Conservation (phyloP, 2,888 invertebrate species). For the Macrosiphum euphorbiae region DNA sequence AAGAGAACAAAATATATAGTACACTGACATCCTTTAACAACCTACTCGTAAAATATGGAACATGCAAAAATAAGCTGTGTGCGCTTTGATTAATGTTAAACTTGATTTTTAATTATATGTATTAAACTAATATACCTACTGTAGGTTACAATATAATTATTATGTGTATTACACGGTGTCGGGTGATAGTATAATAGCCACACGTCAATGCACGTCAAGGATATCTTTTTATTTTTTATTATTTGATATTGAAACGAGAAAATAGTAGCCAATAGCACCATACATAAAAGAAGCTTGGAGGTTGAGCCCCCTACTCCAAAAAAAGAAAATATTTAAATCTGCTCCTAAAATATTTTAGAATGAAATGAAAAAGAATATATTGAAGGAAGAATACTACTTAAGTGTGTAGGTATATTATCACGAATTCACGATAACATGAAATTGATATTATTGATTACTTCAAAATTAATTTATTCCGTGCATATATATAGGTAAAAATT, state of each 20-base stretch:
- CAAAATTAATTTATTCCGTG: background rate
- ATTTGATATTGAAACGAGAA: background rate
- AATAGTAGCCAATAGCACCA: too few relatives aligned
- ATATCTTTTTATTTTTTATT: background rate
- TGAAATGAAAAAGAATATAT: too few relatives aligned
- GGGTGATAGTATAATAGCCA: background rate
- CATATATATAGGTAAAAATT: background rate
- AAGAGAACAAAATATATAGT: background rate
- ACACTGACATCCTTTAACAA: background rate
- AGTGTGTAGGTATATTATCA: background rate
- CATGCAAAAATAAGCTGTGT: background rate
- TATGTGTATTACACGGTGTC: background rate
- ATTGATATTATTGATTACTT: background rate
- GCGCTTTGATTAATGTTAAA: background rate
- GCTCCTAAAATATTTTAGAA: too few relatives aligned
- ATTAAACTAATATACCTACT: background rate
- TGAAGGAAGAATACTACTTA: background rate
- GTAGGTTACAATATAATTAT: background rate
- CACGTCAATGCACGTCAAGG: background rate
- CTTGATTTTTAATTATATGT: background rate
- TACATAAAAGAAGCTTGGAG: too few relatives aligned
- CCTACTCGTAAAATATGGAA: background rate
- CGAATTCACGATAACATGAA: background rate
- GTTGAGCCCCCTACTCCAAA: too few relatives aligned
- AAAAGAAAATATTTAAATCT: too few relatives aligned